Evolutionary conservation across 2,888 invertebrate species (phyloP).

Genomic region (Drosophila kokeensis): DNA sequence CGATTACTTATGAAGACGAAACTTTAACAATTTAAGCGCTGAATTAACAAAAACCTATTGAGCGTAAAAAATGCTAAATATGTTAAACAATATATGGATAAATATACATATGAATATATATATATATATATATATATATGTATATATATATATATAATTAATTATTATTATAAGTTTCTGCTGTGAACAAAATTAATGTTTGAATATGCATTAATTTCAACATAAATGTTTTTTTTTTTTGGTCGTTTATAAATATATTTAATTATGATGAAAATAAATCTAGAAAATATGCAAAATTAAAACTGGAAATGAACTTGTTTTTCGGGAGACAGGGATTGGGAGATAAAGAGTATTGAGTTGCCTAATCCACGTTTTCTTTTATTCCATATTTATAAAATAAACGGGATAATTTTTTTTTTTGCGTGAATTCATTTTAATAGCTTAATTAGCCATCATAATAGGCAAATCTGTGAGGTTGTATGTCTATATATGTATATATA

Average conservation of each 20-base stretch:
- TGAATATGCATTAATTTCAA: constrained; percentile 53
- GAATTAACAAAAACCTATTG: constrained; percentile 46
- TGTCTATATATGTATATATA: constrained; percentile 15
- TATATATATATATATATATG: constrained; percentile 10
- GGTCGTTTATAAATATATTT: constrained; percentile 25
- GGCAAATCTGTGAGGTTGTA: constrained; percentile 17
- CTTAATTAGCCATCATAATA: constrained; percentile 12
- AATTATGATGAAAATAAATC: constrained; percentile 37
- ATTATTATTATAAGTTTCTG: constrained; percentile 52
- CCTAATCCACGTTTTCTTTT: neutral
- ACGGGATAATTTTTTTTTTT: too few species aligned
- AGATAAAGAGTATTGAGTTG: neutral
- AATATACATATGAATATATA: constrained; percentile 16
- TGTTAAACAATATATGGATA: constrained; percentile 13
- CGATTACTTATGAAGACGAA: constrained; percentile 48
- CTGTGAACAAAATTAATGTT: constrained; percentile 61
- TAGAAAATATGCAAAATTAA: constrained; percentile 42
- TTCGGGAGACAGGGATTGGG: neutral
- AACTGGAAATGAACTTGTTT: constrained; percentile 26
- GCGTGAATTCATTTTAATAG: constrained; percentile 51
- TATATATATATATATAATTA: constrained; percentile 12
- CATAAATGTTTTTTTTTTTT: constrained; percentile 20
- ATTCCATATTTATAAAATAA: neutral
- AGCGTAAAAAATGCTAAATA: constrained; percentile 46
- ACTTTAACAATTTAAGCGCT: constrained; percentile 48